Evolutionary conservation across 2,797 vertebrate genomes (phyloP).

Genomic region (Synanceia verrucosa): DNA sequence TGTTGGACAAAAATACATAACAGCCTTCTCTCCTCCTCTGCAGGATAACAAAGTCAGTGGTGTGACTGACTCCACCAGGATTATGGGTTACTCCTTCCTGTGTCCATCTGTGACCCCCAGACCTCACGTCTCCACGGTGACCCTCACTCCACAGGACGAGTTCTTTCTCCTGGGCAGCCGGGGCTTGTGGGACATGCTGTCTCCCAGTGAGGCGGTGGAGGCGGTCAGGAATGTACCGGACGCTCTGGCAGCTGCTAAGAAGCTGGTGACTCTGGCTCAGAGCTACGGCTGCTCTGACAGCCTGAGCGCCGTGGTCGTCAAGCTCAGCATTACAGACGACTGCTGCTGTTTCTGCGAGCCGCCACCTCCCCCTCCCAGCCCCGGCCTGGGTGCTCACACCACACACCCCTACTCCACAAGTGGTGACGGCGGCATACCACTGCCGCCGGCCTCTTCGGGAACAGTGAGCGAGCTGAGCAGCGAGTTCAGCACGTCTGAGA

Average conservation of each 20-base stretch:
- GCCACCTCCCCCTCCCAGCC: slow-evolving; percentile 86
- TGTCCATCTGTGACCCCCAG: slow-evolving; percentile 92
- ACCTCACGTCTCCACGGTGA: slow-evolving; percentile 91
- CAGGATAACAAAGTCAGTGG: slow-evolving; percentile 98
- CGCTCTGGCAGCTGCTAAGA: slow-evolving; percentile 92
- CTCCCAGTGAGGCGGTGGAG: slow-evolving; percentile 89
- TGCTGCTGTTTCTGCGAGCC: slow-evolving; percentile 96
- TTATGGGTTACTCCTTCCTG: slow-evolving; percentile 97
- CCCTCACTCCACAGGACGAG: slow-evolving; percentile 93
- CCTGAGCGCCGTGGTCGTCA: slow-evolving; percentile 93
- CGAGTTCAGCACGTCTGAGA: slow-evolving; percentile 96
- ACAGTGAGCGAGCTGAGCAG: slow-evolving; percentile 93
- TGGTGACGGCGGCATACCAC: slow-evolving; percentile 62
- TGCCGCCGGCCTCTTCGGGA: slow-evolving; percentile 86
- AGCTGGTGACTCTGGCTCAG: slow-evolving; percentile 95
- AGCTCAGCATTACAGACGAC: slow-evolving; percentile 93
- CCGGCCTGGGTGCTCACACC: slow-evolving; percentile 72
- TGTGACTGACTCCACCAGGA: slow-evolving; percentile 93
- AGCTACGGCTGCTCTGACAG: slow-evolving; percentile 95
- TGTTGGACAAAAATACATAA: not conserved
- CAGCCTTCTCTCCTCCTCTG: not conserved
- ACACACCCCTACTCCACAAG: slow-evolving; percentile 30
- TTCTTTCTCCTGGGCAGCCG: slow-evolving; percentile 96
- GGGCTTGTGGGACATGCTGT: slow-evolving; percentile 93
- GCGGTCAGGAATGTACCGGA: slow-evolving; percentile 92